These are phyloP conservation scores for Scaptomyza hsui DNA, from an alignment of 1,140 invertebrate genomes.

Conservation along the genomic window DNA sequence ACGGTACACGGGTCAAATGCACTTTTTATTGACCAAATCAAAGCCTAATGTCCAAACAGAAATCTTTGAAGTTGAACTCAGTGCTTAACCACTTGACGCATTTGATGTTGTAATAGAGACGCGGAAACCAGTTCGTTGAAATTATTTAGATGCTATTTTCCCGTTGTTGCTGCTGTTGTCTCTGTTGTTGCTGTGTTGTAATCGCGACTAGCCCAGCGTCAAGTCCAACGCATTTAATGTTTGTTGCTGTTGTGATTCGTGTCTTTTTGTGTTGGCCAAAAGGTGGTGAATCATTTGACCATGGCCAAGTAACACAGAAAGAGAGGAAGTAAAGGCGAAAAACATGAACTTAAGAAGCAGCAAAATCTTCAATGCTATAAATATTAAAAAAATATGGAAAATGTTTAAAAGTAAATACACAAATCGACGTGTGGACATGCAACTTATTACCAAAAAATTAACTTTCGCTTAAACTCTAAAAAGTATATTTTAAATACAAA, in stretches of 20 bases:
- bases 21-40: constrained; percentile 14
- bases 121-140: constrained; percentile 73
- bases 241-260: constrained; percentile 32
- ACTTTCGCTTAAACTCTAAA: not conserved
- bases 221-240: constrained; percentile 48
- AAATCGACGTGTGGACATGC: too few relatives aligned
- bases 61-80: constrained; percentile 22
- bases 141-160: constrained; percentile 68
- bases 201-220: constrained; percentile 52
- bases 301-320: constrained; percentile 72
- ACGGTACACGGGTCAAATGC: constrained; percentile 35
- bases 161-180: not conserved
- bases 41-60: constrained; percentile 25
- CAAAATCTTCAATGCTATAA: constrained; percentile 11
- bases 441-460: too few relatives aligned
- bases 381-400: not conserved
- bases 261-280: constrained; percentile 21
- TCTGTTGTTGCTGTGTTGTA: constrained; percentile 54
- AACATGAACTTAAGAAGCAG: constrained; percentile 9
- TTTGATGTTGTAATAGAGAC: constrained; percentile 68
- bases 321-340: constrained; percentile 34
- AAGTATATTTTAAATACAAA: not conserved
- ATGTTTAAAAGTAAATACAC: not conserved
- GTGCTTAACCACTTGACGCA: constrained; percentile 36
- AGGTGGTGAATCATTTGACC: constrained; percentile 60